Evolutionary conservation across 1,140 invertebrate species (phyloP).

Genomic region (Polypedilum pembai): DNA sequence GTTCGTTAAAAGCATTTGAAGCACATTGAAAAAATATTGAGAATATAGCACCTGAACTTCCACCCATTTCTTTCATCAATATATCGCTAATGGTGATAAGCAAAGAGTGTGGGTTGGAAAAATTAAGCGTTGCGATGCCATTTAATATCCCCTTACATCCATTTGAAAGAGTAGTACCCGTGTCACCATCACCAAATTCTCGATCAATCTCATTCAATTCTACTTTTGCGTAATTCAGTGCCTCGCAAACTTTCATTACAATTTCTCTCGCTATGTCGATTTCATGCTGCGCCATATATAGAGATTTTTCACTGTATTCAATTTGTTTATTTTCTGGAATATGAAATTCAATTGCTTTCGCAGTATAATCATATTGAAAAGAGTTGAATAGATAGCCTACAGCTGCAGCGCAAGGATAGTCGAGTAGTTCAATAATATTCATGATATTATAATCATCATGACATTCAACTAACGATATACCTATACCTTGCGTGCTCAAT

Average conservation of each 20-base stretch:
- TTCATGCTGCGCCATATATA: neutral
- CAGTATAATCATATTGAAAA: neutral
- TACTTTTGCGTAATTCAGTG: neutral
- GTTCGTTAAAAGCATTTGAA: neutral
- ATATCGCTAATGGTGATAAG: neutral
- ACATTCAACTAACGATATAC: neutral
- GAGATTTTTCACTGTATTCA: neutral
- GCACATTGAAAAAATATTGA: conserved; percentile 22
- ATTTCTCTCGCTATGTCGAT: neutral
- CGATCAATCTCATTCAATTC: neutral
- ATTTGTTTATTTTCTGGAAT: neutral
- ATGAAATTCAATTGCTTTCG: neutral
- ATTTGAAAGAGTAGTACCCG: neutral
- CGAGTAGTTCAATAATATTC: neutral
- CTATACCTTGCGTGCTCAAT: neutral
- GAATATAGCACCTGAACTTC: neutral
- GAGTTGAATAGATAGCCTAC: neutral
- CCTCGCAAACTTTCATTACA: neutral
- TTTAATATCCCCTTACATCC: neutral
- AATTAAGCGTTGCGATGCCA: neutral
- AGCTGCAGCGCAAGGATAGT: neutral
- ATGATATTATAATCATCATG: neutral
- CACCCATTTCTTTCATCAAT: conserved; percentile 13
- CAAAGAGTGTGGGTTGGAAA: neutral
- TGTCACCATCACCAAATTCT: neutral